Conservation (phyloP, 2,797 vertebrate species). For the Yasuhikotakia modesta region DNA sequence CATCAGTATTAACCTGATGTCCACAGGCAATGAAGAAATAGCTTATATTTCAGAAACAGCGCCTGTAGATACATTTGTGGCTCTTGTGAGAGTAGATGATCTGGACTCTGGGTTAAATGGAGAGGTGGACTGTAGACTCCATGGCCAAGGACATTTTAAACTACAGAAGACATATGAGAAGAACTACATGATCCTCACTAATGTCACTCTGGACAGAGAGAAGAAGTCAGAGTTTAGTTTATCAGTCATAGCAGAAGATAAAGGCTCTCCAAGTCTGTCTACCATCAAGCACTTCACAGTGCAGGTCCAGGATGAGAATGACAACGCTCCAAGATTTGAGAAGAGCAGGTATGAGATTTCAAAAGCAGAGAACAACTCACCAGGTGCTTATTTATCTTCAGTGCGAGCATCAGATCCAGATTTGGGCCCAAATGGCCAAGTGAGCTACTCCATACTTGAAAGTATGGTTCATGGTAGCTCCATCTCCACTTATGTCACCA, state of each 20-base stretch:
- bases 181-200: conserved; percentile 95
- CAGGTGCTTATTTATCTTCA: conserved; percentile 88
- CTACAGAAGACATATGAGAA: conserved; percentile 94
- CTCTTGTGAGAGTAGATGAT: conserved; percentile 91
- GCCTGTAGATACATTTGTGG: conserved; percentile 89
- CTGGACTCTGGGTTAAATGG: conserved; percentile 90
- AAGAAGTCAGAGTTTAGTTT: conserved; percentile 93
- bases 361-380: conserved; percentile 93
- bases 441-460: conserved; percentile 93
- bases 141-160: conserved; percentile 92
- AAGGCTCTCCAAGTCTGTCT: conserved; percentile 88
- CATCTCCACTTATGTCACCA: conserved; percentile 92
- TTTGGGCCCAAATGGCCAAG: conserved; percentile 89
- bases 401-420: conserved; percentile 91
- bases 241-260: conserved; percentile 92
- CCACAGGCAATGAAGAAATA: conserved; percentile 87
- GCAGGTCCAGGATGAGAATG: conserved; percentile 91
- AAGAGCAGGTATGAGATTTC: conserved; percentile 90
- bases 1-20: conserved; percentile 92
- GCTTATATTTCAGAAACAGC: conserved; percentile 90
- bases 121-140: conserved; percentile 88
- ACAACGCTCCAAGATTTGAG: conserved; percentile 92
- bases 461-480: conserved; percentile 84
- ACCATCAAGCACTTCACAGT: conserved; percentile 94
- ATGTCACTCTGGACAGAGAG: conserved; percentile 90